Evolutionary conservation across 2,888 invertebrate genomes (phyloP).

Genomic region (Microctonus brassicae): DNA sequence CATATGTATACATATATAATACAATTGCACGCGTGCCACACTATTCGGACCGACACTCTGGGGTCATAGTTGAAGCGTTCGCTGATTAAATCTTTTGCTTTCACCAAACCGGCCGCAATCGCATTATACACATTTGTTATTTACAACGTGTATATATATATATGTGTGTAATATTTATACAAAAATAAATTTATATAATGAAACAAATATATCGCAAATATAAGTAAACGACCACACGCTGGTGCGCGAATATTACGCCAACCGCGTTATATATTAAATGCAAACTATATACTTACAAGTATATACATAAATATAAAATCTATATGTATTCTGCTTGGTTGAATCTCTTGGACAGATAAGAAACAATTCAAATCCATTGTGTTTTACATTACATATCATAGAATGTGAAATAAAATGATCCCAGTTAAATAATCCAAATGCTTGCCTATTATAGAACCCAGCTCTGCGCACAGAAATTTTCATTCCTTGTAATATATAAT

Average conservation of each 20-base stretch:
- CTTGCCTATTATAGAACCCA: constrained; percentile 37
- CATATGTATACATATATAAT: background rate
- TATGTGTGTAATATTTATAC: background rate
- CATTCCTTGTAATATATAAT: constrained; percentile 6
- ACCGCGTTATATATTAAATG: background rate
- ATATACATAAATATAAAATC: background rate
- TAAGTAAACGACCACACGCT: constrained; percentile 5
- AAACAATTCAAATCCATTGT: constrained; percentile 48
- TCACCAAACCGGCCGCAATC: constrained; percentile 20
- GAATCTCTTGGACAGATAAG: constrained; percentile 10
- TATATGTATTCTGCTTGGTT: background rate
- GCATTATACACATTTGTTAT: background rate
- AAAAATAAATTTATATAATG: background rate
- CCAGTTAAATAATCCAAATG: constrained; percentile 48
- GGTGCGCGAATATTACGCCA: constrained; percentile 21
- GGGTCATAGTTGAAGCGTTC: constrained; percentile 34
- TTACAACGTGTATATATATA: constrained; percentile 15
- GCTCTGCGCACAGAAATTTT: background rate
- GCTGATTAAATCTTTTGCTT: constrained; percentile 33
- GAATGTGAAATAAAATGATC: constrained; percentile 15
- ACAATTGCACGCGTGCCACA: background rate
- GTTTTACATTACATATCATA: constrained; percentile 39
- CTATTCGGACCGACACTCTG: background rate
- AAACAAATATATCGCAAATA: background rate
- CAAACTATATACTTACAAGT: background rate